Base-by-base conservation (phyloP, 2,888 invertebrate genomes). In the Thecophora atra region DNA sequence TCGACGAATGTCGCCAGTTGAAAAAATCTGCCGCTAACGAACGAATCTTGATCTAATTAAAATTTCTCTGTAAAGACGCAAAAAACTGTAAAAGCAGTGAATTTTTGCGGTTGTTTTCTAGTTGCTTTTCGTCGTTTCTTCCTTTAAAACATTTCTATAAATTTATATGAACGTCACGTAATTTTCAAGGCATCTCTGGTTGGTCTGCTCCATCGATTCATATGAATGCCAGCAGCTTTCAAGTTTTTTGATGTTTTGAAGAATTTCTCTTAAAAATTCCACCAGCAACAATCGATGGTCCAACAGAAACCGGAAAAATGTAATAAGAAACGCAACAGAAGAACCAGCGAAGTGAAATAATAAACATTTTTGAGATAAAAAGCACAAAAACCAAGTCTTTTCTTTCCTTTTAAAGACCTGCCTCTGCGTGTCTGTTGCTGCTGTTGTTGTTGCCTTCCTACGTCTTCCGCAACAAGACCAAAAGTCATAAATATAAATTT, bases 401-500 rank as follows among this genome's bases (percentile, higher is more conserved):
- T 60, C 28, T 71, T 42, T 58, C 70, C 30, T 44, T 74, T 76
- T 37, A 37, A 37, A 37, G 37, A 37, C 11, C 72, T 63, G 58
- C 64, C 28, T 72, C 51, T 64, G 71, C 30, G 21, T 21, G 19
- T 24, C 54, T 6, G 15, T 51, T 51, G 24, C 8, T 19, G 1
- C 1, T 21, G 8, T 19, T 21, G 54, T 15, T 26, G 26, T 28
- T 58, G 58, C 26, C 26, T 19, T 21, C 54, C 21, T 54, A 11
- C 54, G 1, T 7, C 58, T 11, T 58, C 58, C 65, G 52, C 26
- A 1, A 11, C 8, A 47, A 47, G 28, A 15, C 58, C 28, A 73
- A 73, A 71, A 75, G 73, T 67, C 76, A 74, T 76, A 77, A 77
- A 77, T 77, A 77, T 73, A 70, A 74, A 74, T 74, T 77, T 77